Conservation (phyloP, 2,113 vertebrate genomes). For the Bos javanicus region DNA sequence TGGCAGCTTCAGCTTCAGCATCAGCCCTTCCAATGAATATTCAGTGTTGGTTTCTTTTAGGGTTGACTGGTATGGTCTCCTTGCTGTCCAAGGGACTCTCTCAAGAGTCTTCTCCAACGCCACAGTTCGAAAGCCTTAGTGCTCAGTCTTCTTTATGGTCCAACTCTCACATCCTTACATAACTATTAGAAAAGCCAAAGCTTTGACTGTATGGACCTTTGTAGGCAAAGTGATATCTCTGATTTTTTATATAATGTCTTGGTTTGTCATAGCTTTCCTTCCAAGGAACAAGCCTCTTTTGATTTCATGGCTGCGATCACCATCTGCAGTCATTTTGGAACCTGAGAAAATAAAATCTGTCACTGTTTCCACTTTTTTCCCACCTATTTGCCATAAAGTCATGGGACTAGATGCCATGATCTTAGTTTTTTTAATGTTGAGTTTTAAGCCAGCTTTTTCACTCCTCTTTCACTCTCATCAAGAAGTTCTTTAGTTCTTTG, state of each 20-base stretch:
- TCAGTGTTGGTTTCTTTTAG: neutral
- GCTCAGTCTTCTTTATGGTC: neutral
- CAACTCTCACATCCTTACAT: neutral
- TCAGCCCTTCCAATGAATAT: neutral
- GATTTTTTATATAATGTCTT: neutral
- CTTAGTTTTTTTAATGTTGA: neutral
- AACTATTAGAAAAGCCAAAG: neutral
- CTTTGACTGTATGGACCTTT: neutral
- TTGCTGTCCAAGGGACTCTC: neutral
- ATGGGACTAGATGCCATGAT: neutral
- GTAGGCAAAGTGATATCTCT: neutral
- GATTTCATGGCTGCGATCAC: neutral
- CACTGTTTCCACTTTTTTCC: neutral
- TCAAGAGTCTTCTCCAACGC: neutral
- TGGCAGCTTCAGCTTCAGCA: neutral
- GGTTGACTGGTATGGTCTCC: neutral
- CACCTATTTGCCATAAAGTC: neutral
- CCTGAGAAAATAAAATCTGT: neutral
- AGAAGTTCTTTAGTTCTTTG: neutral
- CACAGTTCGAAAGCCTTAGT: neutral
- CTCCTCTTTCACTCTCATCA: neutral
- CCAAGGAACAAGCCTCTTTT: neutral
- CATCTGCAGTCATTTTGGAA: neutral
- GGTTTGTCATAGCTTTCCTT: neutral
- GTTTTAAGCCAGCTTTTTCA: neutral